A percentile compares a stretch with the other conserved stretches of the same genome.
Conservation (phyloP, 2,797 vertebrate genomes). For the Sebastes variabilis region DNA sequence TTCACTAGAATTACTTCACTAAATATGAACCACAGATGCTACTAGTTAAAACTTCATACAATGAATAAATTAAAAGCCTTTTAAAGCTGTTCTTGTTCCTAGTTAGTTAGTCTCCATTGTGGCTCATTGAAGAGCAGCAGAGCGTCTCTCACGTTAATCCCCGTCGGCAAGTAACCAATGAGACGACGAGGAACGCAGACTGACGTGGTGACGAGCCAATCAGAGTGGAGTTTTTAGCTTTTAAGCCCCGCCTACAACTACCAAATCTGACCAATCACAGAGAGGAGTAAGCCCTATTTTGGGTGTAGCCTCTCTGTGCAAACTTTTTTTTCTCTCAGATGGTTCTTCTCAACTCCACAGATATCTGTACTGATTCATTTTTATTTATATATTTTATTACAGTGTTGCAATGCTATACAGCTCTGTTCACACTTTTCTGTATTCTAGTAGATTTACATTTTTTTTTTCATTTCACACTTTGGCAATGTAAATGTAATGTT, state of each 20-base stretch:
- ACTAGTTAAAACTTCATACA: neutral
- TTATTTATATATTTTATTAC: neutral
- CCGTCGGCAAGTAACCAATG: slow-evolving; percentile 51
- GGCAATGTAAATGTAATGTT: neutral
- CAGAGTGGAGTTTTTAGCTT: neutral
- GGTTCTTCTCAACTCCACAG: neutral
- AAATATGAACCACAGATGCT: neutral
- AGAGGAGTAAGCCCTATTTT: neutral
- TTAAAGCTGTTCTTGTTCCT: slow-evolving; percentile 4
- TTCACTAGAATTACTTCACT: no score
- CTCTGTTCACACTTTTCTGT: neutral
- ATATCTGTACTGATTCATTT: neutral
- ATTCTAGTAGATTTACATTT: neutral
- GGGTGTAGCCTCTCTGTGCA: slow-evolving; percentile 31
- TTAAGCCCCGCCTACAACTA: neutral
- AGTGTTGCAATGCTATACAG: neutral
- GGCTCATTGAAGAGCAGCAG: slow-evolving; percentile 64
- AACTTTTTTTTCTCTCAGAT: neutral
- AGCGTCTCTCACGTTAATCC: slow-evolving; percentile 58
- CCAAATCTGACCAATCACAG: slow-evolving; percentile 43
- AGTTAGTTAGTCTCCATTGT: slow-evolving; percentile 70
- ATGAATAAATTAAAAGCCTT: slow-evolving; percentile 38
- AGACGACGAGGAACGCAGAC: neutral
- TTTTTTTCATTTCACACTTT: neutral
- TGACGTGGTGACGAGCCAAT: slow-evolving; percentile 60